These are phyloP conservation scores for Meda fulgida DNA, from an alignment of 2,797 vertebrate species.

Conservation along the genomic window DNA sequence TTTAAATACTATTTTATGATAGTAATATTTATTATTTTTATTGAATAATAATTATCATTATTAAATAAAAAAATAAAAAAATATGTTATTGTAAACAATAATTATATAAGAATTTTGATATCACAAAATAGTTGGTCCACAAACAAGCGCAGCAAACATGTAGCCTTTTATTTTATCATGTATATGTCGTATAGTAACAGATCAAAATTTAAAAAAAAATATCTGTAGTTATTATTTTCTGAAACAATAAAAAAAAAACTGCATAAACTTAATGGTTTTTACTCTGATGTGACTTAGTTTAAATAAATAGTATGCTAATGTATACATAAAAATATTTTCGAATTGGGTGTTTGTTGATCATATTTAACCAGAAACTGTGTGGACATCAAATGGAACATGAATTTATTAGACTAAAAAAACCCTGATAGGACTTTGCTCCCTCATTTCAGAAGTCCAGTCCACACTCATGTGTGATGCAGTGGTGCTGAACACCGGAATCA, in stretches of 20 bases:
- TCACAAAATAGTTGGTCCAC: neutral
- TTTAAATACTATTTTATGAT: neutral
- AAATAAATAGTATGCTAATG: neutral
- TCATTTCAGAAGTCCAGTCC: neutral
- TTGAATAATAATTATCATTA: neutral
- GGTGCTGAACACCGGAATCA: neutral
- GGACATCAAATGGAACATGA: neutral
- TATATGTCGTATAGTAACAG: neutral
- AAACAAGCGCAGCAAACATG: neutral
- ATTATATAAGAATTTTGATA: neutral
- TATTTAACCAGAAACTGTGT: neutral
- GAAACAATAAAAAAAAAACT: neutral
- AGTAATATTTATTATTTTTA: no score
- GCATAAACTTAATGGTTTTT: neutral
- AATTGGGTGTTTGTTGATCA: neutral
- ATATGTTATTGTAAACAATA: neutral
- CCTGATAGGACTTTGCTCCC: neutral
- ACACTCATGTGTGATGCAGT: neutral
- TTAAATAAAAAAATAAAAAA: neutral
- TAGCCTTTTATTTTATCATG: neutral
- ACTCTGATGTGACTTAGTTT: neutral
- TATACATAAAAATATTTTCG: neutral
- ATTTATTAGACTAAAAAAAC: conserved; percentile 5
- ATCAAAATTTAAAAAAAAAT: neutral
- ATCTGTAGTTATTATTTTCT: neutral